Base-by-base conservation (phyloP, 2,113 vertebrate species). In the Mormyrus iriodes region DNA sequence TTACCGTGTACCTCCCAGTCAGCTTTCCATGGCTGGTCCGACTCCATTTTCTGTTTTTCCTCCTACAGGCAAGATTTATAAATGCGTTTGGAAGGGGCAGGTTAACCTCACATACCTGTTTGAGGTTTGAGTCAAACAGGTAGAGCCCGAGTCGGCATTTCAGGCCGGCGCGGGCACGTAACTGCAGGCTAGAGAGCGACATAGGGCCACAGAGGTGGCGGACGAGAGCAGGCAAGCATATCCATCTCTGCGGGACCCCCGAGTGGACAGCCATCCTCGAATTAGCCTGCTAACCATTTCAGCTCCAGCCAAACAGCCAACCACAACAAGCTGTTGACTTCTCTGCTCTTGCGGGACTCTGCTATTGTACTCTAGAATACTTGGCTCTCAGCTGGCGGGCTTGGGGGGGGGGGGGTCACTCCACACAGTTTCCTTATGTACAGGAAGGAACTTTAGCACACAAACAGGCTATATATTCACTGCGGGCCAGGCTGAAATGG, bases 391-490 rank as follows among this genome's bases (percentile, higher is more conserved):
- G 27, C 46, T 88, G 58, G 61, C 55, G 35, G 86, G 55, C n/a
- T n/a, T 48, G 19, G 92, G 91, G 90, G 61, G 88, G 91, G 90
- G 13, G 88, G 76, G 48, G 90, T 88, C 82, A 88, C 85, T 85
- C 51, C 90, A 91, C 52, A 88, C 85, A 65, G 91, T 93, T 95
- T 94, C 92, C 92, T 94, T 89, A 91, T 91, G 91, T 91, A 93
- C 92, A 94, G 94, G 94, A 95, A 94, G 93, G 90, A 91, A 91
- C 89, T 85, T 91, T 93, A 88, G 91, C 86, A 94, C 85, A 91
- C 91, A 95, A 94, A 95, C 90, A 94, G 92, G 92, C 89, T 86
- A 84, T 90, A 93, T 88, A 93, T 91, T 91, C 65, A 24, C 85
- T 89, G 90, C 88, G 61, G 90, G 91, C 48, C 65, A 86, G 85